Evolutionary conservation across 1,140 invertebrate species (phyloP).

Genomic region (Dermatophagoides farinae): DNA sequence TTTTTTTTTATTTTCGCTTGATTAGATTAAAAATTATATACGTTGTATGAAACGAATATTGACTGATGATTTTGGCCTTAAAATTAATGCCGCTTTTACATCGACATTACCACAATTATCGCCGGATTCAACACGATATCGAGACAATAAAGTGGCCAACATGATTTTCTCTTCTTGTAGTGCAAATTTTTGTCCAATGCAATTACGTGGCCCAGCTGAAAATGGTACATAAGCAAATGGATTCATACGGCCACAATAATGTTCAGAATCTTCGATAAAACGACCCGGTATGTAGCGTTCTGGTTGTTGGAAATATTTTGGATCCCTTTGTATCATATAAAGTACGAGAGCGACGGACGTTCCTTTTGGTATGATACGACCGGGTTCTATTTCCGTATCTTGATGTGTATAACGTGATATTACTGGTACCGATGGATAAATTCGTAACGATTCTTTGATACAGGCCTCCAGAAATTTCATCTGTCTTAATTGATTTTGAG

Average conservation of each 20-base stretch:
- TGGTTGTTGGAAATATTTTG: constrained; percentile 41
- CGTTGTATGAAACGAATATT: constrained; percentile 8
- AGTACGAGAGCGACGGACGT: constrained; percentile 26
- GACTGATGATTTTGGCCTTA: constrained; percentile 22
- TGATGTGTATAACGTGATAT: constrained; percentile 48
- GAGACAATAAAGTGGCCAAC: constrained; percentile 28
- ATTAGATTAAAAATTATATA: no score
- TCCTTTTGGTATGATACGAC: constrained; percentile 46
- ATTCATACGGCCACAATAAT: constrained; percentile 21
- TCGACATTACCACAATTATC: constrained; percentile 22
- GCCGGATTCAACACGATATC: constrained; percentile 23
- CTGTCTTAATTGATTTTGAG: constrained; percentile 24
- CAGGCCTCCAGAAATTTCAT: constrained; percentile 68
- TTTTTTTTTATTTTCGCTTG: no score
- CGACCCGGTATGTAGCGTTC: constrained; percentile 51
- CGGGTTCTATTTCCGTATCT: constrained; percentile 36
- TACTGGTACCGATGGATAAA: constrained; percentile 64
- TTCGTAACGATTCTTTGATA: constrained; percentile 54
- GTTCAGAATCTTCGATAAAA: constrained; percentile 36
- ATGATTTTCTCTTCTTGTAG: constrained; percentile 34
- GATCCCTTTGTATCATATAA: constrained; percentile 39
- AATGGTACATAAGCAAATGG: constrained; percentile 28
- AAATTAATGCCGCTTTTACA: constrained; percentile 25
- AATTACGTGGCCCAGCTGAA: constrained; percentile 27
- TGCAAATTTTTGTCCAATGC: constrained; percentile 34